Conservation (phyloP, 2,113 vertebrate species). For the Ibidorhyncha struthersii region DNA sequence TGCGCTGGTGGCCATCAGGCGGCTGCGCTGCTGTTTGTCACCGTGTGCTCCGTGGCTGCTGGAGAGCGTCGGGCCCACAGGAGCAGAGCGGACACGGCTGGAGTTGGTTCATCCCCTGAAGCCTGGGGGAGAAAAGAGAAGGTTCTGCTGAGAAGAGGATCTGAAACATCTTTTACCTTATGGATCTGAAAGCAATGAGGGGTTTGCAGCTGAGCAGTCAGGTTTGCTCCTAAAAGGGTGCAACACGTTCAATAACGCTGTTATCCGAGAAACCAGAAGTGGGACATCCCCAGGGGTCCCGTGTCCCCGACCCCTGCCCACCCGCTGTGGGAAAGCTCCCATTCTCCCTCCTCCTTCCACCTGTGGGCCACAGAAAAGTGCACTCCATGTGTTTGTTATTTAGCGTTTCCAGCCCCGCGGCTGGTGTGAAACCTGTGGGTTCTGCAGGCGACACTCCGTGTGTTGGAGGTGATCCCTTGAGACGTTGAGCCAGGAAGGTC, state of each 20-base stretch:
- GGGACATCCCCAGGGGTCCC: neutral
- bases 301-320: neutral
- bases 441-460: accelerated
- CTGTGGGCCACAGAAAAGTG: neutral
- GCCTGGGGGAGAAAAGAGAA: neutral
- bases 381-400: neutral
- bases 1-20: accelerated
- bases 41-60: neutral
- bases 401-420: neutral
- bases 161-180: accelerated
- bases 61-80: accelerated
- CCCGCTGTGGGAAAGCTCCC: neutral
- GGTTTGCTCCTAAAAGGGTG: neutral
- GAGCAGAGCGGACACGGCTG: neutral
- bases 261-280: no score
- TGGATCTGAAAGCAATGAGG: neutral
- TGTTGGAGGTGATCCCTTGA: neutral
- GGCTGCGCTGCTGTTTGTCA: neutral
- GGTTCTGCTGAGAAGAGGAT: neutral
- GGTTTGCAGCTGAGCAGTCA: neutral
- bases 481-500: neutral
- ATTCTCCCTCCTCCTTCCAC: neutral
- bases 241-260: accelerated
- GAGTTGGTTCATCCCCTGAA: neutral
- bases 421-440: neutral